Evolutionary conservation across 2,888 invertebrate genomes (phyloP), one percentile per base, ranked within the genome.

Genomic region (Cyrtodaria siliqua): DNA sequence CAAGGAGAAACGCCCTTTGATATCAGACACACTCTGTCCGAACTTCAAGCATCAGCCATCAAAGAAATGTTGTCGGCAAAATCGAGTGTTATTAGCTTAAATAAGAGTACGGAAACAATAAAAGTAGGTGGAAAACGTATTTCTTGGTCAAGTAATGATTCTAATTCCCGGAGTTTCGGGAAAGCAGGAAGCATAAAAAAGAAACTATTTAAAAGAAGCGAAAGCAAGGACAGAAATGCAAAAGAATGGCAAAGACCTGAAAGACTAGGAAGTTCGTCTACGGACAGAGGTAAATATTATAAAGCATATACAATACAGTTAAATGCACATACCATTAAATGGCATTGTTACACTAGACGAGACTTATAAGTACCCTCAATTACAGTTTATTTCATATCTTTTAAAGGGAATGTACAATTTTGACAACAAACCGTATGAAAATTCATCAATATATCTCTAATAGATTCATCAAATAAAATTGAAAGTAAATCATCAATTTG

Each of bases 1-100:
- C 90, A 93, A 18, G 94, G 94, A 14, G 92, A 94, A 40, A 92
- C 94, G 38, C 94, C 95, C 9, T 91, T 93, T 52, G 94, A 95
- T 83, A 92, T 95, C 68, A 93, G 94, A 44, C 94, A 94, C 3
- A 93, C 94, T 60, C 90, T 95, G 49, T 87, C 91, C 27, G 91
- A 93, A 26, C 92, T 94, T 62, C 95, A 95, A 89, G 93, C 93
- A 79, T 93, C 94, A 61, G 92, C 94, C 80, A 90, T 94, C 52
- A 90, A 92, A 50, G 93, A 93, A n/a, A 87, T 91, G 55, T 68
- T 90, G 29, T 61, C 80, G 18, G 81, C 81, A 18, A 81, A 74
- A 55, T 50, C 67, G 4, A 72, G 79, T 53, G 67, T 75, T 42
- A 76, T 71, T 61, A 78, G 82, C 55, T 59, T 83, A 9, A 68